Percentiles rank a stretch among this genome's conserved stretches.
Evolutionary conservation across 2,888 invertebrate species (phyloP).

Genomic region (Tipula confusa): DNA sequence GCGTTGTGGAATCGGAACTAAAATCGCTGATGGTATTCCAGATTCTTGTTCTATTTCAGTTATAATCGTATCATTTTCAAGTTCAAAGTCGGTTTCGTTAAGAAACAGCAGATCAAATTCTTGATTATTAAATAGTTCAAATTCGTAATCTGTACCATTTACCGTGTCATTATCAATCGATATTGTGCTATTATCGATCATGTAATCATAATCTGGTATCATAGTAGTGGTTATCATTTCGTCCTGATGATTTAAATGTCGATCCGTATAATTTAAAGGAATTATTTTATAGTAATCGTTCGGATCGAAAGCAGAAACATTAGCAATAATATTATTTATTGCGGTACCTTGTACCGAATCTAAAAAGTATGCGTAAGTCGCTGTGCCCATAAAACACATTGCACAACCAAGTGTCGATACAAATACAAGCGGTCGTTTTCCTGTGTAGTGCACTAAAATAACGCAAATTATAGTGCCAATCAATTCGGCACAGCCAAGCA

Average conservation of each 20-base stretch:
- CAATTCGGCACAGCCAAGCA: slow-evolving; percentile 67
- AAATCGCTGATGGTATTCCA: slow-evolving; percentile 37
- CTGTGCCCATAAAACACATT: slow-evolving; percentile 55
- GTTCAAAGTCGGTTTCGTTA: background rate
- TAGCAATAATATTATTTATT: slow-evolving; percentile 47
- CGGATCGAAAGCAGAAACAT: slow-evolving; percentile 45
- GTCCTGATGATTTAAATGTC: background rate
- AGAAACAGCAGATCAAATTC: background rate
- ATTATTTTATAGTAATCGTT: slow-evolving; percentile 32
- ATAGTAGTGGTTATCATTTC: background rate
- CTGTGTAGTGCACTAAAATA: slow-evolving; percentile 63
- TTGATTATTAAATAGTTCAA: background rate
- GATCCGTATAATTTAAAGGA: background rate
- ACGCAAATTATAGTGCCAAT: slow-evolving; percentile 64
- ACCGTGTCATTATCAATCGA: background rate
- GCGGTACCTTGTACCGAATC: slow-evolving; percentile 48
- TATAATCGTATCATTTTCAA: background rate
- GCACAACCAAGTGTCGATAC: slow-evolving; percentile 64
- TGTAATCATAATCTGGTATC: background rate
- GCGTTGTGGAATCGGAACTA: slow-evolving; percentile 44
- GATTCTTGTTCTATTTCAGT: background rate
- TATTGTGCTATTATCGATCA: background rate
- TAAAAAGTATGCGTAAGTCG: slow-evolving; percentile 47
- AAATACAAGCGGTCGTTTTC: slow-evolving; percentile 65
- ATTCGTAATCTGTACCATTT: slow-evolving; percentile 26